phyloP scores from a whole-genome alignment of 23 tunicate species.

The Clavelina lepadiformis region DNA sequence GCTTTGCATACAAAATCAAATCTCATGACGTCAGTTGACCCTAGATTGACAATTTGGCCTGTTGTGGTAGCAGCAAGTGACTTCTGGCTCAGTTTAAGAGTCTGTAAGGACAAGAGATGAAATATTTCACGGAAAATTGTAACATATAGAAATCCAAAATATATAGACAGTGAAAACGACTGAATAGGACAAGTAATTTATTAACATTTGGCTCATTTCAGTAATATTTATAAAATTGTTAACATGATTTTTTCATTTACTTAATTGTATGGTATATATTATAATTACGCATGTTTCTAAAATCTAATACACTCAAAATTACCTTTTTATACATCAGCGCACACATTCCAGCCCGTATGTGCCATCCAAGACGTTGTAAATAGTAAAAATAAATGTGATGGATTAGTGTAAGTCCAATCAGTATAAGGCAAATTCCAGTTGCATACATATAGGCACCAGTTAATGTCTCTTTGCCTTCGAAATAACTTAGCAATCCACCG shows the following conservation, averaged over 20 bases:
- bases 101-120: slow-evolving; percentile 37
- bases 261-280: too few relatives aligned
- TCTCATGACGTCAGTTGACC: slow-evolving; percentile 65
- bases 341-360: slow-evolving; percentile 34
- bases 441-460: slow-evolving; percentile 41
- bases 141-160: too few relatives aligned
- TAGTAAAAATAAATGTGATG: slow-evolving; percentile 34
- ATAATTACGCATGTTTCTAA: background rate
- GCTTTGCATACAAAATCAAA: slow-evolving; percentile 39
- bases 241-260: too few relatives aligned
- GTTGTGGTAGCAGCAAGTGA: slow-evolving; percentile 36
- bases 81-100: slow-evolving; percentile 51
- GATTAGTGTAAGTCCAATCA: background rate
- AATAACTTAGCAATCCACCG: slow-evolving; percentile 17
- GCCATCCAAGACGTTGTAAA: slow-evolving; percentile 43
- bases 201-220: too few relatives aligned
- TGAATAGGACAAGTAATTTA: too few relatives aligned
- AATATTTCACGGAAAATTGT: too few relatives aligned
- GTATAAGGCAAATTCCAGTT: slow-evolving; percentile 4
- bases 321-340: slow-evolving; percentile 80
- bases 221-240: too few relatives aligned
- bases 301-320: background rate
- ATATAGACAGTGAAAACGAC: too few relatives aligned
- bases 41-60: slow-evolving; percentile 72
- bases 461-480: slow-evolving; percentile 8